These are phyloP conservation scores for Ptychodera flava DNA, from an alignment of 35 echinoderm and acorn worm species.

Conservation along the genomic window DNA sequence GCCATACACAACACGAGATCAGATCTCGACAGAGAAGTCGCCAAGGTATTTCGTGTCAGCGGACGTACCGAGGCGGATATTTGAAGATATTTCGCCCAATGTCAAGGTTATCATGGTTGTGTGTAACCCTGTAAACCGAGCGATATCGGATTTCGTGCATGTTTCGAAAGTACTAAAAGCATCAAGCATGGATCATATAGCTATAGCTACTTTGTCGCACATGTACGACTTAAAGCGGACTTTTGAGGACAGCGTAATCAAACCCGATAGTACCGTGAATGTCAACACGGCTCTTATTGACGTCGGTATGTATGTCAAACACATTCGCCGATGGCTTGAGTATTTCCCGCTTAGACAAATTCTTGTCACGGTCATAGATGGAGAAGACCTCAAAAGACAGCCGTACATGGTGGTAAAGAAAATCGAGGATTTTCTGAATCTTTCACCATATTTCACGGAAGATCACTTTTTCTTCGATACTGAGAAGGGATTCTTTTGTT, in stretches of 20 bases:
- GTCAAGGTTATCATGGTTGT: too few species aligned
- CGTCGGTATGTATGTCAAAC: constrained; percentile 46
- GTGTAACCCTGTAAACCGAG: too few species aligned
- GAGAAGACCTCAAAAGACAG: constrained; percentile 42
- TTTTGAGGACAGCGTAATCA: constrained; percentile 45
- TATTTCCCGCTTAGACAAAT: constrained; percentile 48
- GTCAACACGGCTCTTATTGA: constrained; percentile 37
- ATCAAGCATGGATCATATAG: too few species aligned
- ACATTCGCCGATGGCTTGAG: constrained; percentile 43
- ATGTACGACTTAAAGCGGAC: constrained; percentile 19
- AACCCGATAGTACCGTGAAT: constrained; percentile 29
- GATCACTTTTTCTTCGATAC: too few species aligned
- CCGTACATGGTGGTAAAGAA: constrained; percentile 53
- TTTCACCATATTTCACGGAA: constrained; percentile 53
- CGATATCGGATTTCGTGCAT: too few species aligned
- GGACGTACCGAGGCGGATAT: too few species aligned
- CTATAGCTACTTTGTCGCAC: neutral
- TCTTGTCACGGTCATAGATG: constrained; percentile 43
- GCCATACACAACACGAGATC: too few species aligned
- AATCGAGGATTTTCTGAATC: constrained; percentile 54
- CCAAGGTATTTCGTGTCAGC: too few species aligned
- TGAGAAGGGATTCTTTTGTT: too few species aligned
- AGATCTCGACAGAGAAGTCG: too few species aligned
- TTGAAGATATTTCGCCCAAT: too few species aligned
- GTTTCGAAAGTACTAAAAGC: too few species aligned